phyloP scores from a whole-genome alignment of 2,113 vertebrate genomes.

The Kryptolebias marmoratus region DNA sequence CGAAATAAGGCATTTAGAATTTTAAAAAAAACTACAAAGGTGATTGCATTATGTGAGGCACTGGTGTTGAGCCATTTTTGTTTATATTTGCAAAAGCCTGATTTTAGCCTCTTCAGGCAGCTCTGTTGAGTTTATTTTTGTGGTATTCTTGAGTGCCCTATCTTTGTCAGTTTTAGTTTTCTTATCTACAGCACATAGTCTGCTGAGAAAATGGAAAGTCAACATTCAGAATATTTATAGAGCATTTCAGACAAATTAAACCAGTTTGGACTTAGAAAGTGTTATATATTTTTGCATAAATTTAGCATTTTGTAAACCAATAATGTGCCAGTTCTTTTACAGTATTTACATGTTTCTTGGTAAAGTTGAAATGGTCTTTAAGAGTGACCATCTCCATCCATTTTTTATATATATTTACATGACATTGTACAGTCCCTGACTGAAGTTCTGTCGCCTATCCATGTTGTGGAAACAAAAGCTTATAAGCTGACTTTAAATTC shows the following conservation, averaged over 20 bases:
- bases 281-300: neutral
- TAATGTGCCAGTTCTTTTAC: too few species aligned
- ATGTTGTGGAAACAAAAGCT: too few species aligned
- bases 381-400: too few species aligned
- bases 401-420: too few species aligned
- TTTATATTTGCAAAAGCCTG: neutral
- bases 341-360: too few species aligned
- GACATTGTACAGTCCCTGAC: too few species aligned
- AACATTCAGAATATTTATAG: neutral
- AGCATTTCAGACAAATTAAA: neutral
- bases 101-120: neutral
- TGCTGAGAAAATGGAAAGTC: neutral
- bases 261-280: neutral
- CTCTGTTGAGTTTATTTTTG: neutral
- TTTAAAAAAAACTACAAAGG: neutral
- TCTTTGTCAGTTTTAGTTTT: neutral
- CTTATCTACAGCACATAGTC: neutral
- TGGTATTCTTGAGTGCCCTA: slow-evolving; percentile 2
- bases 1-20: neutral
- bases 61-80: neutral
- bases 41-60: neutral
- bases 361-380: too few species aligned
- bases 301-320: neutral
- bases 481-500: too few species aligned
- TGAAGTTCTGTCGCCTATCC: too few species aligned